Evolutionary conservation across 1,140 invertebrate species (phyloP).

Genomic region (Phenacoccus solenopsis): DNA sequence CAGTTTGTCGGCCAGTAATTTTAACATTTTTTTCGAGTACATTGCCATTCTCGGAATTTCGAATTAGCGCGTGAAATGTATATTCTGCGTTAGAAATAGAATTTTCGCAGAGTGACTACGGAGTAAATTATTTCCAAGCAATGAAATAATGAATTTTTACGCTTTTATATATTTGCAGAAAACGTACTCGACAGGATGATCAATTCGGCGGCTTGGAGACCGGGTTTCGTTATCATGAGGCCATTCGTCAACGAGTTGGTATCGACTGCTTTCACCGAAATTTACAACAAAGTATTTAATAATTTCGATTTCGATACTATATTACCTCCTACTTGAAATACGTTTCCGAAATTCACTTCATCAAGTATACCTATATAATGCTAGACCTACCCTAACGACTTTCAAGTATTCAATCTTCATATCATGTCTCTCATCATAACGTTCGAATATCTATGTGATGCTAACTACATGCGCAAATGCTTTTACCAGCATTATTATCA

Average conservation of each 20-base stretch:
- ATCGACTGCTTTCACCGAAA: constrained; percentile 62
- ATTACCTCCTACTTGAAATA: constrained; percentile 20
- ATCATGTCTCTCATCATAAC: too few species aligned
- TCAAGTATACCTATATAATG: neutral
- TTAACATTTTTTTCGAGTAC: neutral
- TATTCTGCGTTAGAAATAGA: too few species aligned
- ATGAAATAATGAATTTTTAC: too few species aligned
- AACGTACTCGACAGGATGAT: constrained; percentile 49
- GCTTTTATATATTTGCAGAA: constrained; percentile 46
- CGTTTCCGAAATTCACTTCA: neutral
- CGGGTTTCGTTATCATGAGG: constrained; percentile 54
- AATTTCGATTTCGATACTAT: constrained; percentile 37
- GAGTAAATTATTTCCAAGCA: too few species aligned
- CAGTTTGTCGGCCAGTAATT: neutral
- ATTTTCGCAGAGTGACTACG: too few species aligned
- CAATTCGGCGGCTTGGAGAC: constrained; percentile 56
- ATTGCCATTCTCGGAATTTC: neutral
- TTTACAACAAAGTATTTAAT: constrained; percentile 57
- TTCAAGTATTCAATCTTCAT: too few species aligned
- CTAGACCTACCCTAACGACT: too few species aligned
- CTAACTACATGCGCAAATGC: too few species aligned
- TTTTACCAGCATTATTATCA: too few species aligned
- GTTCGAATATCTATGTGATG: too few species aligned
- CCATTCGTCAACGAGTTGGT: constrained; percentile 68
- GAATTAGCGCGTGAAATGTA: too few species aligned